Evolutionary conservation across 2,797 vertebrate genomes (phyloP).

Genomic region (Poeciliopsis presidionis): DNA sequence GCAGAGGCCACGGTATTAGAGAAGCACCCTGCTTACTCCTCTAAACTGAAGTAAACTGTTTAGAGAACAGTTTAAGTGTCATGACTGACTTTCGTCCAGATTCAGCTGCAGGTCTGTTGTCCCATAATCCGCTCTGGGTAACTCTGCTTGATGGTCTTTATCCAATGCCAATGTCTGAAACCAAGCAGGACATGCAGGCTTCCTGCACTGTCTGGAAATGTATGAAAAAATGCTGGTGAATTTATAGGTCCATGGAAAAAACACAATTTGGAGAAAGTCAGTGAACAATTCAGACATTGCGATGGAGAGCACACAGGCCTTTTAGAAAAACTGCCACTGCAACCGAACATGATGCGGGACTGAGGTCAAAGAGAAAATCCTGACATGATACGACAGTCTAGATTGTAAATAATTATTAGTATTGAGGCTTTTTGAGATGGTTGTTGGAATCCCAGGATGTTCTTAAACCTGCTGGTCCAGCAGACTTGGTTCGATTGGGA

Average conservation of each 20-base stretch:
- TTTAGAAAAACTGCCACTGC: neutral
- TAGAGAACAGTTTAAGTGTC: no score
- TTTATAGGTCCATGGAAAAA: neutral
- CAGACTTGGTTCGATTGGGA: no score
- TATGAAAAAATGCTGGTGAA: neutral
- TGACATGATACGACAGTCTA: neutral
- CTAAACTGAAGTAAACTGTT: no score
- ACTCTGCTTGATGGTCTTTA: neutral
- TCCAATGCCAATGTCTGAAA: neutral
- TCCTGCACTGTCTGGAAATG: neutral
- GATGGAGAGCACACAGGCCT: neutral
- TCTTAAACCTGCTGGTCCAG: no score
- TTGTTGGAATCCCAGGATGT: no score
- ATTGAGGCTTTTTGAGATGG: no score
- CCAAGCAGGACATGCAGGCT: neutral
- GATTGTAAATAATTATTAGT: neutral
- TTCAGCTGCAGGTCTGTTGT: neutral
- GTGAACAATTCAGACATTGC: neutral
- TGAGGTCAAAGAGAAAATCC: neutral
- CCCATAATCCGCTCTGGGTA: neutral
- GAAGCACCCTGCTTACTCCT: neutral
- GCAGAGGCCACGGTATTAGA: neutral
- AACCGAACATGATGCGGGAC: neutral
- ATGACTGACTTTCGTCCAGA: neutral
- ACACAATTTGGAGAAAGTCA: neutral